Base-by-base conservation (phyloP, 2,113 vertebrate genomes). In the Tympanuchus pallidicinctus region DNA sequence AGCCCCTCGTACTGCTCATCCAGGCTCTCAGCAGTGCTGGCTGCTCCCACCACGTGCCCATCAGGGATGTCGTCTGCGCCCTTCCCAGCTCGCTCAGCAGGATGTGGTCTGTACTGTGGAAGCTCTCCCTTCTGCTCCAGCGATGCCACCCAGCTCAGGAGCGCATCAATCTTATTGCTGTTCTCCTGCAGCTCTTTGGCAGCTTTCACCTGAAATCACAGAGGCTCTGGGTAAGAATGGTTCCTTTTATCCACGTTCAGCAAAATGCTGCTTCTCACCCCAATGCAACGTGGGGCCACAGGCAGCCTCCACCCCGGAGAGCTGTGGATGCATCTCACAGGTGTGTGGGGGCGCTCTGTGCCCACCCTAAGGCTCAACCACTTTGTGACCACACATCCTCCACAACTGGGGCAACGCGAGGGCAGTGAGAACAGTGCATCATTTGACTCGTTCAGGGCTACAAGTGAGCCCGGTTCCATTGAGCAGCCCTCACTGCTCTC, bases 141-240 rank as follows among this genome's bases (percentile, higher is more conserved):
- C 0, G 95, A 97, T 16, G 96, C 85, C 80, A 98, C 88, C 97
- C 98, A 98, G 13, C 20, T 95, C 91, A 99, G 91, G 38, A 99
- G 98, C 43, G 98, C 95, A 75, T 99, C 97, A 0, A 99, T 99
- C 96, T 98, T 99, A 22, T 71, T 98, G 81, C 95, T 98, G 78
- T 98, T 99, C 92, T 99, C 98, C 96, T 99, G 98, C 71, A 99
- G 97, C 36, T 99, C 98, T 72, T 99, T 98, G 74, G 97, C 98
- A 83, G 99, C 98, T 97, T 98, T 99, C 43, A 98, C 99, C 99
- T 99, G 97, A 79, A 96, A 96, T 78, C 13, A 95, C 73, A 91
- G 36, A 59, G 13, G 75, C 20, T 59, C 50, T 27, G 20, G 48
- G 40, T 97, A 38, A 96, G 85, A 95, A 85, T 1, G 21, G n/a